Evolutionary conservation across 2,113 vertebrate genomes (phyloP), one percentile per base, ranked within the genome.

Genomic region (Cairina moschata): DNA sequence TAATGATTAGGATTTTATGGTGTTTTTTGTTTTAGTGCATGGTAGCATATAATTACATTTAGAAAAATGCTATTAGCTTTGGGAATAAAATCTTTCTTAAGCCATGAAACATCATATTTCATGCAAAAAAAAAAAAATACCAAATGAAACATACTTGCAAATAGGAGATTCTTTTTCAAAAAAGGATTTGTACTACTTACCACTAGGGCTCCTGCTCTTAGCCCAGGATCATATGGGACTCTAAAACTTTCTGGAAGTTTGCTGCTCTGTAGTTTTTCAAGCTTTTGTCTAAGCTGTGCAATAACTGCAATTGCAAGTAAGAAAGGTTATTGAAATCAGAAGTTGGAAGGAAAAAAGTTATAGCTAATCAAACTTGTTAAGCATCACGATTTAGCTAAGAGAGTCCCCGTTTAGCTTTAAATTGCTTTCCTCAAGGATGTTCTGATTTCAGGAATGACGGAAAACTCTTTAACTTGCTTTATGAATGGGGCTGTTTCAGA

Each of bases 211-310:
- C 99, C 99, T n/a, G 99, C 99, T 97, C 98, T 98, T 29, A 99
- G 97, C 28, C 99, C 98, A 42, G 99, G 99, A 86, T 99, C 99
- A 83, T 99, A 99, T 0, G 99, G 99, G 63, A 99, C 99, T 97
- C 98, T 98, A 92, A 99, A 99, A 96, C 98, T 99, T 88, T 98
- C 95, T 2, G 99, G 99, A 71, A 99, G 98, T 78, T 98, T 98
- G 12, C 98, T 98, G 63, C 93, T 97, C 93, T 99, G 99, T 42
- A 99, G 97, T 83, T 94, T 98, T 98, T 99, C 99, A 97, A 99
- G 98, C 91, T 99, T 99, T 97, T 99, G 99, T 75, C 99, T 99
- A 91, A 99, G 96, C 96, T 99, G 99, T 56, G 97, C 97, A 97
- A 99, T 98, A 97, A 99, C 99, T 99, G 96, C 75, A 96, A 97